A percentile compares a stretch with the other conserved stretches of the same genome.
Conservation (phyloP, 30 jellyfish, hydroid and myxozoan genomes). For the Nemopilema nomurai region DNA sequence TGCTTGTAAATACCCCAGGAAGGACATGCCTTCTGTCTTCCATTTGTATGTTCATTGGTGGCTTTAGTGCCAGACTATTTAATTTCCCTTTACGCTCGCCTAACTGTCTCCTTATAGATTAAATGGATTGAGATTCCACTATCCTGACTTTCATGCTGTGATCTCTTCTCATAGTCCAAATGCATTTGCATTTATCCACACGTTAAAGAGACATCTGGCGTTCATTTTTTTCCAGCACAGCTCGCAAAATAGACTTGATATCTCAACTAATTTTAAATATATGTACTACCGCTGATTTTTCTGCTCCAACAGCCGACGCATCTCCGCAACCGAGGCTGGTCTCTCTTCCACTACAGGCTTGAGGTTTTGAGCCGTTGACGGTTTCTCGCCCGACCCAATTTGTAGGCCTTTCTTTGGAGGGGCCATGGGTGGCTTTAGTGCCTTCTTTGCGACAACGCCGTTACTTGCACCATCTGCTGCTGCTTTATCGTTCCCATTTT, state of each 20-base stretch:
- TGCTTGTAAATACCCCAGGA: too few species aligned
- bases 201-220: not conserved
- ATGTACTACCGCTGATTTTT: not conserved
- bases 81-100: too few species aligned
- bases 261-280: not conserved
- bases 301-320: constrained; percentile 43
- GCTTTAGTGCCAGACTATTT: too few species aligned
- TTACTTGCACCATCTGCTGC: not conserved
- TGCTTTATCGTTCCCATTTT: not conserved
- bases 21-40: too few species aligned
- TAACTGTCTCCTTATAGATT: too few species aligned
- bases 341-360: constrained; percentile 12
- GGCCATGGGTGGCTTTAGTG: constrained; percentile 12
- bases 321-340: constrained; percentile 50
- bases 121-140: too few species aligned
- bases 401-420: not conserved
- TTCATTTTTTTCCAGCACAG: not conserved
- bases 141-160: too few species aligned
- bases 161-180: too few species aligned
- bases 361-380: constrained; percentile 3
- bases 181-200: too few species aligned
- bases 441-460: constrained; percentile 8
- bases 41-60: too few species aligned
- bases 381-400: not conserved
- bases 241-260: not conserved